These are phyloP conservation scores for Periplaneta americana DNA, from an alignment of 1,140 invertebrate genomes.

Conservation along the genomic window DNA sequence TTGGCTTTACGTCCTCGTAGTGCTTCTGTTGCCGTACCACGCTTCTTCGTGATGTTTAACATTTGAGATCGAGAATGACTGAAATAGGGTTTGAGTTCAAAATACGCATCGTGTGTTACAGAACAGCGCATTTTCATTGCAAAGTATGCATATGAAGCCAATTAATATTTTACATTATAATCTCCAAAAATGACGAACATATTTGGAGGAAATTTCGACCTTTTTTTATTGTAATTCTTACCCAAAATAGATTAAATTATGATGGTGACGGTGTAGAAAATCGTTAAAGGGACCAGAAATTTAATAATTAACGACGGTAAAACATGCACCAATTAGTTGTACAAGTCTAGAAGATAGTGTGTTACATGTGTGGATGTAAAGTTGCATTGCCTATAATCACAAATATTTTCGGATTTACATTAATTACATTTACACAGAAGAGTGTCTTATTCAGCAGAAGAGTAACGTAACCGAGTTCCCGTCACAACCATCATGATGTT, in stretches of 20 bases:
- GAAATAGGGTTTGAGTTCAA: too few relatives aligned
- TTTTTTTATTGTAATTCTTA: too few relatives aligned
- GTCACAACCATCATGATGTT: neutral
- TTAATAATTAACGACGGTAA: neutral
- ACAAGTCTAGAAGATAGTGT: neutral
- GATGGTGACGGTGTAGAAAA: too few relatives aligned
- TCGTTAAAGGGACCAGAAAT: neutral
- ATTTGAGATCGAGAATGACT: too few relatives aligned
- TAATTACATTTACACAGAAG: neutral
- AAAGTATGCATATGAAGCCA: too few relatives aligned
- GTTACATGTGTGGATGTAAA: neutral
- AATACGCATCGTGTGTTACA: neutral
- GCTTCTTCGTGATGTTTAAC: too few relatives aligned
- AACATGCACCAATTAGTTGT: too few relatives aligned
- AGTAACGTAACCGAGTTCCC: neutral
- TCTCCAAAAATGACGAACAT: too few relatives aligned
- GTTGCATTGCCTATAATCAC: neutral
- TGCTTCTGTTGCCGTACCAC: neutral
- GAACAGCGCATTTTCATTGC: too few relatives aligned
- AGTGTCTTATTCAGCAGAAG: neutral
- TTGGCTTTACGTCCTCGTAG: neutral
- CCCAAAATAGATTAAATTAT: too few relatives aligned
- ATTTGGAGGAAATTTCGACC: too few relatives aligned
- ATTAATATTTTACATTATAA: too few relatives aligned
- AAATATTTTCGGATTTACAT: neutral